A percentile compares a stretch with the other conserved stretches of the same genome.
Conservation (phyloP, 2,113 vertebrate species). For the Podocnemis expansa region DNA sequence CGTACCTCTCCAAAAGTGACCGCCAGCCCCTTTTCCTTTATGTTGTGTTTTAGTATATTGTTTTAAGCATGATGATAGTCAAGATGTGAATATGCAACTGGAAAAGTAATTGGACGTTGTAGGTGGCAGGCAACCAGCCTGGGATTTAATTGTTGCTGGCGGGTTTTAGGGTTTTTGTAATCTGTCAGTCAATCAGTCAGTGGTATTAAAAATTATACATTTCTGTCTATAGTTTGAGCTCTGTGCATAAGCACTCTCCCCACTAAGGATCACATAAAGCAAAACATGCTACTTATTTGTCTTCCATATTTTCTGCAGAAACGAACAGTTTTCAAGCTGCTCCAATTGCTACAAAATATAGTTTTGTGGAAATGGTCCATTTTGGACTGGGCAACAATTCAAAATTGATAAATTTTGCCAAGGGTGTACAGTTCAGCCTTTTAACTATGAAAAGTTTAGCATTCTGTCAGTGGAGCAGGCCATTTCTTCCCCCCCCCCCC, state of each 20-base stretch:
- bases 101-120: slow-evolving; percentile 27
- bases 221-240: neutral
- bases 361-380: neutral
- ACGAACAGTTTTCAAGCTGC: neutral
- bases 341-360: neutral
- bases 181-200: slow-evolving; percentile 59
- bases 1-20: neutral
- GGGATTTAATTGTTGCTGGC: slow-evolving; percentile 39
- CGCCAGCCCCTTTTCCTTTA: slow-evolving; percentile 45
- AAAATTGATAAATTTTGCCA: neutral
- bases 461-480: neutral
- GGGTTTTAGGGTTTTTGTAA: slow-evolving; percentile 55
- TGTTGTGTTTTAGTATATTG: slow-evolving; percentile 55
- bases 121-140: slow-evolving; percentile 54
- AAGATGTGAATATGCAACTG: slow-evolving; percentile 52
- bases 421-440: neutral
- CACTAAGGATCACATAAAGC: neutral
- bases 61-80: neutral
- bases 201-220: slow-evolving; percentile 59
- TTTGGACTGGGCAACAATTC: neutral
- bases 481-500: too few relatives aligned
- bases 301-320: neutral
- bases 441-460: neutral
- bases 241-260: neutral
- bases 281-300: neutral